Base-by-base conservation (phyloP, 2,888 invertebrate genomes). In the Sinhomidia bicolor region DNA sequence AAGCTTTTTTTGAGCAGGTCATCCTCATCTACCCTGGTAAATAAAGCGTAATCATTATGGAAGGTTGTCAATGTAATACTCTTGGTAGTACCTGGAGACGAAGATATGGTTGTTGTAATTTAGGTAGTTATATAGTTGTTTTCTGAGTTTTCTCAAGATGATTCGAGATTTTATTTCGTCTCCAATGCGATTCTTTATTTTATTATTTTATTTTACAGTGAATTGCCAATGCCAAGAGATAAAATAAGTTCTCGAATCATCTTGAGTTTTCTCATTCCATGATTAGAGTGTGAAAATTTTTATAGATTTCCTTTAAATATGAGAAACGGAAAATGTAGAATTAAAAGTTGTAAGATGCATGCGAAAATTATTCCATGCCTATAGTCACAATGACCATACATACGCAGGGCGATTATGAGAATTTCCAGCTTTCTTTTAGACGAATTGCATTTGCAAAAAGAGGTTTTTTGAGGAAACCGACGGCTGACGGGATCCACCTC, bases 281-380 rank as follows among this genome's bases (percentile, higher is more conserved):
- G 68, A 26, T 17, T 36, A 62, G 0, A 81, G 65, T 1, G 14
- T n/a, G 0, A 44, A 23, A 26, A 65, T 65, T 65, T 60, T 26
- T 26, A 81, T 36, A 23, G 41, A 81, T 14, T 62, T 81, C 6
- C 51, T 4, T 7, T 81, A 81, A 54, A 81, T 81, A 14, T 81
- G 80, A 9, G 65, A 65, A 7, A 81, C 47, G 2, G 80, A 81
- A 44, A 81, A 23, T 0, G 62, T 47, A 62, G 65, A 81, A n/a
- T 44, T 81, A 26, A 81, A 81, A 44, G 65, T 36, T 47, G 80
- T 62, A 1, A 62, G 62, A 81, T 1, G 80, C 44, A n/a, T 81
- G 80, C 1, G 80, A 81, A 5, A 81, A 62, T 65, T 81, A 62
- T 1, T 44, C 0, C 80, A 81, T 81, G 47, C 47, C 80, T 12